phyloP scores from a whole-genome alignment of 2,113 vertebrate species.

The Hemiprocne comata region DNA sequence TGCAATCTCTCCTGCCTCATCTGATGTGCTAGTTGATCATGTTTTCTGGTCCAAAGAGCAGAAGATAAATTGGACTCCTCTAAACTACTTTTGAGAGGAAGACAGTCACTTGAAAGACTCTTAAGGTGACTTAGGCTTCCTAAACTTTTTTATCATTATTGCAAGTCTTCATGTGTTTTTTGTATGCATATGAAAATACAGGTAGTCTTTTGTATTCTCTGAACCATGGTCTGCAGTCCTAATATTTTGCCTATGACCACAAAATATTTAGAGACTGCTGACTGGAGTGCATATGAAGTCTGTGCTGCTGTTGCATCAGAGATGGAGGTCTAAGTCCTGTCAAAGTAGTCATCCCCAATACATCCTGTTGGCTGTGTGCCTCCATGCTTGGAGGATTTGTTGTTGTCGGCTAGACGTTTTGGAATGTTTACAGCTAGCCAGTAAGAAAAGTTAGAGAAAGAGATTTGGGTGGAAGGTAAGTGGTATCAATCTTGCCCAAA shows the following conservation, averaged over 20 bases:
- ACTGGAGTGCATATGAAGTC: background rate
- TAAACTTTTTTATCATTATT: background rate
- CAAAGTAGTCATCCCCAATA: background rate
- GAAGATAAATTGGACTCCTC: background rate
- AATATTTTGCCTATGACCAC: background rate
- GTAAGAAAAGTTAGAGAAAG: background rate
- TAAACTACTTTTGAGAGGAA: background rate
- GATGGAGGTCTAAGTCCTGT: background rate
- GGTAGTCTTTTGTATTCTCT: background rate
- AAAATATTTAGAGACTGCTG: background rate
- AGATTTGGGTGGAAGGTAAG: background rate
- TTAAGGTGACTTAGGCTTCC: background rate
- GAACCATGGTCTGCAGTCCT: background rate
- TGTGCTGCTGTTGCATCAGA: background rate
- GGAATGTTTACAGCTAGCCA: background rate
- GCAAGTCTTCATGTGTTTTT: background rate
- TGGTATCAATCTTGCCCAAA: background rate
- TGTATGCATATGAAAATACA: background rate
- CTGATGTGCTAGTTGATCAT: background rate
- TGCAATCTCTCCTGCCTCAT: background rate
- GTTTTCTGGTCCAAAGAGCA: background rate
- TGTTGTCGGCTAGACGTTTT: background rate
- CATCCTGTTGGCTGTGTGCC: background rate
- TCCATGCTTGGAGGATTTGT: background rate
- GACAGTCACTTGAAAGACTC: background rate